These are phyloP conservation scores for Popillia japonica DNA, from an alignment of 1,140 invertebrate genomes.

Conservation along the genomic window DNA sequence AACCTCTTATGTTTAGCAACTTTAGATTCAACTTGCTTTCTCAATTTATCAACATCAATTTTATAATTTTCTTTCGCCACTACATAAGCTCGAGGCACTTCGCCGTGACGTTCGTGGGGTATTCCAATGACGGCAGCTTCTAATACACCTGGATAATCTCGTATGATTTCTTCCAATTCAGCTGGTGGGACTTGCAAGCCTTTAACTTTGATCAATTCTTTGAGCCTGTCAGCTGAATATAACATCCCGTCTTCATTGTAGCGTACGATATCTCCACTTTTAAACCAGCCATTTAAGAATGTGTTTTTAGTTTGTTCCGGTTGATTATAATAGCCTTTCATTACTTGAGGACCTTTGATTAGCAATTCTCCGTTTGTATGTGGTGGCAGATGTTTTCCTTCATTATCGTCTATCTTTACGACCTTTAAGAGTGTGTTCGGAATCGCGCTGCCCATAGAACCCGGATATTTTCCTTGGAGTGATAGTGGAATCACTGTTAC, in stretches of 20 bases:
- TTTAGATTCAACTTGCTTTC: slow-evolving; percentile 54
- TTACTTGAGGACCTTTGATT: slow-evolving; percentile 73
- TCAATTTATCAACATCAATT: slow-evolving; percentile 57
- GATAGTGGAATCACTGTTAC: slow-evolving; percentile 57
- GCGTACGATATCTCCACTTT: slow-evolving; percentile 78
- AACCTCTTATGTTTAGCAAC: slow-evolving; percentile 59
- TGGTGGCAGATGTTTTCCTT: slow-evolving; percentile 62
- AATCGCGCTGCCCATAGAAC: slow-evolving; percentile 69
- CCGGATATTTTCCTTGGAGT: slow-evolving; percentile 48
- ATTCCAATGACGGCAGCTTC: slow-evolving; percentile 88
- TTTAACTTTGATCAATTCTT: slow-evolving; percentile 88
- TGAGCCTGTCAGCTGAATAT: slow-evolving; percentile 78
- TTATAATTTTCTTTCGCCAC: slow-evolving; percentile 61
- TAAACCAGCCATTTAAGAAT: slow-evolving; percentile 77
- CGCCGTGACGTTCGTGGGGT: slow-evolving; percentile 78
- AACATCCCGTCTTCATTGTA: slow-evolving; percentile 71
- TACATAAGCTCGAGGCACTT: slow-evolving; percentile 75
- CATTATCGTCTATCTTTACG: slow-evolving; percentile 65
- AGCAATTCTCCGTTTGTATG: slow-evolving; percentile 71
- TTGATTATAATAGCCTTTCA: slow-evolving; percentile 79
- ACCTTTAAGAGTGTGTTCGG: slow-evolving; percentile 73
- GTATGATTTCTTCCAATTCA: slow-evolving; percentile 84
- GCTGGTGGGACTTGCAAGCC: slow-evolving; percentile 85
- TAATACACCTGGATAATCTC: slow-evolving; percentile 75
- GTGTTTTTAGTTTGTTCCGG: slow-evolving; percentile 71